These are phyloP conservation scores for Microctenopoma lineatum DNA, from an alignment of 2,797 vertebrate genomes.

Conservation along the genomic window DNA sequence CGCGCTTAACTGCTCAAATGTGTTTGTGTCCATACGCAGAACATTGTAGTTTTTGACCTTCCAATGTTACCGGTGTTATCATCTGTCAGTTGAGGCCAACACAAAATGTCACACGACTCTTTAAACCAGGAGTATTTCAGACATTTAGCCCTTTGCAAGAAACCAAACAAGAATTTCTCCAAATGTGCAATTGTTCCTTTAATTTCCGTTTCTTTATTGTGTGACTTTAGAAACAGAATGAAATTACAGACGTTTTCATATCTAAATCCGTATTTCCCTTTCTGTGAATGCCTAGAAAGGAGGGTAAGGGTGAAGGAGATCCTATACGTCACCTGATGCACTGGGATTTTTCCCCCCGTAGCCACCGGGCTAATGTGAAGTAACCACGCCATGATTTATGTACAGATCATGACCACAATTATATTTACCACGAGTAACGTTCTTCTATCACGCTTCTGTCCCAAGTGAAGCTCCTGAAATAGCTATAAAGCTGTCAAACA, in stretches of 20 bases:
- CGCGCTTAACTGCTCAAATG: slow-evolving; percentile 6
- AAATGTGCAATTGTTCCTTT: background rate
- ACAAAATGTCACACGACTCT: background rate
- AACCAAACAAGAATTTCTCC: background rate
- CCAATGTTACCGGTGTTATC: background rate
- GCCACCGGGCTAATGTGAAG: slow-evolving; percentile 43
- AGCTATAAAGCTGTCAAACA: slow-evolving; percentile 76
- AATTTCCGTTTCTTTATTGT: background rate
- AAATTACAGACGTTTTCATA: slow-evolving; percentile 15
- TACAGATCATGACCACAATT: slow-evolving; percentile 80
- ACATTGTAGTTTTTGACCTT: background rate
- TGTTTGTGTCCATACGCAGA: slow-evolving; percentile 8
- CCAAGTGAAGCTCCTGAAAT: slow-evolving; percentile 75
- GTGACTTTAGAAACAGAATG: background rate
- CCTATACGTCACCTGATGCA: slow-evolving; percentile 43
- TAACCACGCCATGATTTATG: slow-evolving; percentile 68
- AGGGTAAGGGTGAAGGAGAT: slow-evolving; percentile 11
- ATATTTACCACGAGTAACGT: slow-evolving; percentile 73
- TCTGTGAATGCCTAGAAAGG: slow-evolving; percentile 22
- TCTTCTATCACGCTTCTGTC: slow-evolving; percentile 75
- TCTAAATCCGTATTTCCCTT: slow-evolving; percentile 21
- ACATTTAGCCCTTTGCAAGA: background rate
- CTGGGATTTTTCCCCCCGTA: slow-evolving; percentile 15
- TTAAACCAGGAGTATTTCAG: background rate
- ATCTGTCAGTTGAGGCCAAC: slow-evolving; percentile 3